phyloP scores from a whole-genome alignment of 2,113 vertebrate species.

The Cyanoliseus patagonus region DNA sequence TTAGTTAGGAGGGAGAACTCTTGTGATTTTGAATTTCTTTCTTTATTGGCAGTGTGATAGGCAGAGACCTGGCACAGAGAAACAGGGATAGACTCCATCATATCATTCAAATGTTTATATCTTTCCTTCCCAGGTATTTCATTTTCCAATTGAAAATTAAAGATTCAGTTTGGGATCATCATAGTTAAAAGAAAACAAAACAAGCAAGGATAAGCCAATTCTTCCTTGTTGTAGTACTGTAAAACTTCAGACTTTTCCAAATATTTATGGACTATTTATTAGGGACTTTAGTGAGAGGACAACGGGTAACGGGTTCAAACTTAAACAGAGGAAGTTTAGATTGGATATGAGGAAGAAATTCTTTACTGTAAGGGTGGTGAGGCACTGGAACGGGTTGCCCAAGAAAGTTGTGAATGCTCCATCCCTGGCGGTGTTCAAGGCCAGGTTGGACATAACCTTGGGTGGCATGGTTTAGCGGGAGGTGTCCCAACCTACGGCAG shows the following conservation, averaged over 20 bases:
- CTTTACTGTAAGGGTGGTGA: too few species aligned
- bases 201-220: neutral
- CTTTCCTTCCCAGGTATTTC: neutral
- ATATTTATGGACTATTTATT: neutral
- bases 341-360: too few species aligned
- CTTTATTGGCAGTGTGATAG: neutral
- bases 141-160: neutral
- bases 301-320: too few species aligned
- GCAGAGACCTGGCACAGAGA: neutral
- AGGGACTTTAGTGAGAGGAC: too few species aligned
- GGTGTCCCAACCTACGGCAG: too few species aligned
- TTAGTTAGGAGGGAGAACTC: neutral
- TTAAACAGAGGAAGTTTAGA: too few species aligned
- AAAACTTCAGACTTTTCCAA: neutral
- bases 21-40: neutral
- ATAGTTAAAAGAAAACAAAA: neutral
- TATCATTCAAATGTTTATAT: fast-evolving
- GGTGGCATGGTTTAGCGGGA: too few species aligned
- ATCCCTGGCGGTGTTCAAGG: too few species aligned
- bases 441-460: too few species aligned
- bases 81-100: neutral
- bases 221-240: neutral
- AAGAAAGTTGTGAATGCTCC: too few species aligned
- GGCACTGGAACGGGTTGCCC: too few species aligned
- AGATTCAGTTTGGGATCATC: neutral